Conservation (phyloP, 1,140 invertebrate genomes). For the Nebria ingens region DNA sequence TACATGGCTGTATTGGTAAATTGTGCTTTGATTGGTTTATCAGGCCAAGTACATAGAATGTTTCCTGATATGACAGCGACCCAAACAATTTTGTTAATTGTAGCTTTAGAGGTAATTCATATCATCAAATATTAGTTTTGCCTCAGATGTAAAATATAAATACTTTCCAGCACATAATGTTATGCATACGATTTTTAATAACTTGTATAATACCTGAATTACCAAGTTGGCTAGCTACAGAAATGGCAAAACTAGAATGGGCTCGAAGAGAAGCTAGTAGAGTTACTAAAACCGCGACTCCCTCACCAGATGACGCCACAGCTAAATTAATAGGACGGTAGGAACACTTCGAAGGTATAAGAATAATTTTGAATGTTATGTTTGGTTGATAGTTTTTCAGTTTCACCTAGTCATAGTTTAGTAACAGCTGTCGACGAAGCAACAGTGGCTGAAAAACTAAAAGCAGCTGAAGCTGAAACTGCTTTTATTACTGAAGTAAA, state of each 20-base stretch:
- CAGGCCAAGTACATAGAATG: constrained; percentile 79
- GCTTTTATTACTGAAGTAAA: constrained; percentile 16
- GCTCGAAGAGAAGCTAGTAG: constrained; percentile 52
- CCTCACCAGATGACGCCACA: constrained; percentile 28
- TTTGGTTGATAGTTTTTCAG: constrained; percentile 31
- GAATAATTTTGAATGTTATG: not conserved
- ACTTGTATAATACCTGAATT: constrained; percentile 84
- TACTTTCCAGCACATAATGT: constrained; percentile 69
- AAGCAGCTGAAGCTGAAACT: constrained; percentile 16
- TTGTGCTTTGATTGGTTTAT: constrained; percentile 86
- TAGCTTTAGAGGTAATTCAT: constrained; percentile 59
- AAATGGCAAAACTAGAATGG: constrained; percentile 79
- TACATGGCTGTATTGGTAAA: constrained; percentile 88
- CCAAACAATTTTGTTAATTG: constrained; percentile 79
- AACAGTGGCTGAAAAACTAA: constrained; percentile 22
- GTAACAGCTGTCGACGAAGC: constrained; percentile 16
- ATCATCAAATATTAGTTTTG: no score
- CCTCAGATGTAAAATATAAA: not conserved
- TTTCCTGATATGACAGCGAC: constrained; percentile 76
- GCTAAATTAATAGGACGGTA: constrained; percentile 31
- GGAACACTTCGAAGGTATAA: not conserved
- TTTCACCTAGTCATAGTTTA: constrained; percentile 31
- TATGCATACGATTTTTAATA: constrained; percentile 69
- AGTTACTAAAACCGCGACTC: constrained; percentile 25
- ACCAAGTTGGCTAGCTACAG: constrained; percentile 80